Base-by-base conservation (phyloP, 2,113 vertebrate genomes). In the Solea solea region DNA sequence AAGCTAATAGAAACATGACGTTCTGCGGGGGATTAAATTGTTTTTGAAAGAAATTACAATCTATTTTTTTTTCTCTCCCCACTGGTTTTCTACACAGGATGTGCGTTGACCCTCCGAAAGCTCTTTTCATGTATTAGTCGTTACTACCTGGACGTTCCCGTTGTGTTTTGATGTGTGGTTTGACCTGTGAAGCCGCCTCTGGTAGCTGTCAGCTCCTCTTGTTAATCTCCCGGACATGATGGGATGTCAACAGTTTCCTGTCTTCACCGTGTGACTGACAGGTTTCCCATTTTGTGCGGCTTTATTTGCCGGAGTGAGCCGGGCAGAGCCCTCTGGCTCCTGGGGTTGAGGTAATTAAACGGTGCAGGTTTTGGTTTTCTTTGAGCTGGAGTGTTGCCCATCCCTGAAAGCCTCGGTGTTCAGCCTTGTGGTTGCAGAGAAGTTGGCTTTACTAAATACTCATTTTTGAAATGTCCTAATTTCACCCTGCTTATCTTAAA, bases 151-250 rank as follows among this genome's bases (percentile, higher is more conserved):
- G 34, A 34, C 34, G 5, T 34, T 34, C 34, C 34, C 5, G 2
- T 34, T 34, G 34, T 34, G 34, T 34, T 34, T 34, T 34, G 34
- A 34, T 34, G 34, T 34, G 1, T 34, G 34, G 34, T 34, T 34
- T 34, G 34, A 34, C 34, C 34, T 34, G 34, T 34, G 5, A 34
- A 25, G 60, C 74, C 76, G 77, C 52, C 70, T 74, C 21, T 3
- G 55, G 59, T 3, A 52, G 51, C 56, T 52, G 61, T 70, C 75
- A 13, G 42, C 48, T 64, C 14, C 57, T 61, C 49, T 56, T 69
- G 34, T 81, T 72, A 54, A 61, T 71, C 61, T 63, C 39, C 54
- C 5, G 61, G 78, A 78, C 64, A 34, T 58, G 54, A 78, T 74
- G 41, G 2, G 42, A 46, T 3, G 56, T 60, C 64, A 8, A 3